Base-by-base conservation (phyloP, 2,888 invertebrate genomes). In the Acleris literana region DNA sequence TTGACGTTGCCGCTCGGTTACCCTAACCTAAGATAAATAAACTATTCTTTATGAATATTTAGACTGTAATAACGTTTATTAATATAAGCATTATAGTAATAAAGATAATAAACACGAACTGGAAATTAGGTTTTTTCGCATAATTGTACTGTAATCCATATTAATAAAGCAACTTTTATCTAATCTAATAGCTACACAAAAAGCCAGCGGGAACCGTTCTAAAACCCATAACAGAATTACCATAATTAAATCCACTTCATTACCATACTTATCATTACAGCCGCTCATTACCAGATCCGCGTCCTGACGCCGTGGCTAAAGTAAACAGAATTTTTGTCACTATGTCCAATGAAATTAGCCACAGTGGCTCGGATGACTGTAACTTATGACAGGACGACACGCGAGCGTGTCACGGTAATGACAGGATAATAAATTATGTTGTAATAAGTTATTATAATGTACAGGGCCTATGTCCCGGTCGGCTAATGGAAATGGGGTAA, bases 271-370 rank as follows among this genome's bases (percentile, higher is more conserved):
- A 85, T 86, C 82, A 80, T 79, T 77, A 71, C 74, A 70, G 63
- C 64, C 65, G 70, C 78, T 80, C 78, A 82, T 78, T 79, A 78
- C 73, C 74, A 76, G 75, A 74, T 17, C 46, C 75, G 84, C 87
- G 83, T 86, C 87, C 86, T 80, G 78, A 80, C 81, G 74, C 77
- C 72, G 68, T 70, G 73, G 74, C 80, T 70, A 84, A 87, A 86
- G 87, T 83, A 90, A 92, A 92, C 91, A 92, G 82, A 88, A 90
- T 91, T 91, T 92, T 92, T 91, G 92, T 92, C 91, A 91, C 91
- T 86, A 86, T 87, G 83, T 83, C 89, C 90, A 87, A 89, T 89
- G 89, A 90, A 88, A 91, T 90, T 90, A 91, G 91, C 85, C 80
- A 77, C 75, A 65, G 72, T 77, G 71, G 75, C 72, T 78, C 84